phyloP scores from a whole-genome alignment of 2,888 invertebrate genomes.

The Athrips mouffetella region DNA sequence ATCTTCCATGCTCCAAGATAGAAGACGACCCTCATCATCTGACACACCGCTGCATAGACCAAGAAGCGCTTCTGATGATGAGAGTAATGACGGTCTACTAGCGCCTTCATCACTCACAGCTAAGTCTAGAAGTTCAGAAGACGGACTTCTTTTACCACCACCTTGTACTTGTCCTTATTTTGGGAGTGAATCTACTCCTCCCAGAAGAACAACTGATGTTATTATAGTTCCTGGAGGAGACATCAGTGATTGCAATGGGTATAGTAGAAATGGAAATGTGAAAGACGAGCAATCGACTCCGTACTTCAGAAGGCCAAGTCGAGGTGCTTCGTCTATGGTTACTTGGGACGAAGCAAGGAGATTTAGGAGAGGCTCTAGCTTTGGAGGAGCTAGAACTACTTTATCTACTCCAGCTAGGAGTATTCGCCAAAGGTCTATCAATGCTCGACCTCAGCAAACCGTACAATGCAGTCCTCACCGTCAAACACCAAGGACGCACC shows the following conservation, averaged over 20 bases:
- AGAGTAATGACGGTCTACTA: slow-evolving; percentile 59
- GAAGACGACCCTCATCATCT: slow-evolving; percentile 55
- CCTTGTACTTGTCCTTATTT: slow-evolving; percentile 91
- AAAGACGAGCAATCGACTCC: slow-evolving; percentile 67
- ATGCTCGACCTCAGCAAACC: slow-evolving; percentile 49
- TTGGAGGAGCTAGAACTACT: slow-evolving; percentile 81
- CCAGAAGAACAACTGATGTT: slow-evolving; percentile 66
- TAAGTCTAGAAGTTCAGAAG: slow-evolving; percentile 69
- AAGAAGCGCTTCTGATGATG: slow-evolving; percentile 67
- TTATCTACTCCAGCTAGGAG: slow-evolving; percentile 74
- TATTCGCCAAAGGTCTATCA: slow-evolving; percentile 57
- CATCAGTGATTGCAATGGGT: slow-evolving; percentile 64
- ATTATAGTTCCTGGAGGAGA: slow-evolving; percentile 78
- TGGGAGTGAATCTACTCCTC: slow-evolving; percentile 81
- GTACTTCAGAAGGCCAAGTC: slow-evolving; percentile 72
- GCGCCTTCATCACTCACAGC: slow-evolving; percentile 58
- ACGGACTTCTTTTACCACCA: slow-evolving; percentile 81
- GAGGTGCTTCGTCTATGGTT: slow-evolving; percentile 86
- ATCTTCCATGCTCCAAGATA: slow-evolving; percentile 67
- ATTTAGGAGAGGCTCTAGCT: slow-evolving; percentile 83
- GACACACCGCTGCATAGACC: slow-evolving; percentile 59
- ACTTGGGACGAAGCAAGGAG: slow-evolving; percentile 85
- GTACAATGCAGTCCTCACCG: slow-evolving; percentile 58
- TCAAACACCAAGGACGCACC: slow-evolving; percentile 82
- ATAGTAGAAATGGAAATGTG: slow-evolving; percentile 51